Base-by-base conservation (phyloP, 35 echinoderm and acorn worm species). In the Anneissia japonica region DNA sequence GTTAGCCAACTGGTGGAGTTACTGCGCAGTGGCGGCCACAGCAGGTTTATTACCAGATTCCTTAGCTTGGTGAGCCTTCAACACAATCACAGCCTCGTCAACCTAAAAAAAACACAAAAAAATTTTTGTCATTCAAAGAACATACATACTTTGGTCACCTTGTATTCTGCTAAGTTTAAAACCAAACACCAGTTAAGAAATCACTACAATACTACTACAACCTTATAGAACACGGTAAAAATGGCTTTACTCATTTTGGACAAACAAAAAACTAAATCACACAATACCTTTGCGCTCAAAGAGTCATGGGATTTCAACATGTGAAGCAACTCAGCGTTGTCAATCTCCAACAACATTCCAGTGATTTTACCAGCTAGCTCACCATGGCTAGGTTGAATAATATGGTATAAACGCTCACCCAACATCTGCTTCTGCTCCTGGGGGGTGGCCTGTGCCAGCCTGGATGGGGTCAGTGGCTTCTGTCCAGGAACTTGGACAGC, bases 381-480 rank as follows among this genome's bases (percentile, higher is more conserved):
- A 34, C 91, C 91, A 46, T 97, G 94, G 56, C 79, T 92, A 37
- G 86, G 84, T 23, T 90, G 81, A 74, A 97, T 97, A 79, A 97
- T 75, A 38, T 88, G 84, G 85, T 90, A 97, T 38, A 97, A 88
- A 90, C 91, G 94, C 88, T 93, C 94, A 7, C 94, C 94, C 78
- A 97, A 87, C 91, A 97, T 93, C 81, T 93, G 94, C 77, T 97
- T 97, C 92, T 98, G 95, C 74, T 98, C 91, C 30, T 93, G 92
- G 36, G 92, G 86, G 28, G 21, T 88, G 82, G 92, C 95, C 0
- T 79, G 39, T 13, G 95, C 91, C 95, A 98, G 91, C 87, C 91
- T 98, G 41, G 46, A 34, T 9, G 91, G 38, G 7, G 95, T 93
- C 86, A 98, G 81, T 30, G 95, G 95, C 30, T 89, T 83, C 82